Conservation (phyloP, 2,113 vertebrate genomes). For the Dunckerocampus dactyliophorus region DNA sequence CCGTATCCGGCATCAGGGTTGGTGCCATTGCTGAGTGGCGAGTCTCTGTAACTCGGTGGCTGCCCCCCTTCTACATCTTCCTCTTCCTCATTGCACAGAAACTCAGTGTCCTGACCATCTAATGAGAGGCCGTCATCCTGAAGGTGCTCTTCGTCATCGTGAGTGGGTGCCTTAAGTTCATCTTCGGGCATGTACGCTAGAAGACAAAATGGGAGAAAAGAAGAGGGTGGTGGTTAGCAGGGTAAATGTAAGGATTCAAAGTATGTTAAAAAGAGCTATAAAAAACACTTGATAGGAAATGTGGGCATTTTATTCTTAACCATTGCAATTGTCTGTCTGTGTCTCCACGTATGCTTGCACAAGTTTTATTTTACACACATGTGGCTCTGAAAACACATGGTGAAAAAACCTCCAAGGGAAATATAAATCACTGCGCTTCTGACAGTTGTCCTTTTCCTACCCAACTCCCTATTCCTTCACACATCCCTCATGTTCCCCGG, state of each 20-base stretch:
- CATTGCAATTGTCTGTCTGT: constrained; percentile 28
- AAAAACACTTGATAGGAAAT: constrained; percentile 54
- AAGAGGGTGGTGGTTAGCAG: constrained; percentile 54
- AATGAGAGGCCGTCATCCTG: constrained; percentile 88
- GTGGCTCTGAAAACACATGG: constrained; percentile 62
- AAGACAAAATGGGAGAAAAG: constrained; percentile 13
- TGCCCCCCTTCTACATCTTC: constrained; percentile 81
- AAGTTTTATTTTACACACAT: constrained; percentile 61
- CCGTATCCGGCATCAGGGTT: constrained; percentile 94
- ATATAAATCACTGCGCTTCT: constrained; percentile 67
- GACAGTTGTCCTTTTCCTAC: constrained; percentile 71
- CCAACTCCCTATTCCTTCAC: constrained; percentile 64
- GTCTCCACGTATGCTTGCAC: constrained; percentile 47
- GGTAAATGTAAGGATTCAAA: constrained; percentile 66
- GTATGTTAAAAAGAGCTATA: constrained; percentile 58
- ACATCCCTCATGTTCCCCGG: constrained; percentile 65
- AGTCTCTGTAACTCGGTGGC: constrained; percentile 91
- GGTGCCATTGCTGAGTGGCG: constrained; percentile 92
- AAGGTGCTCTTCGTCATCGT: constrained; percentile 81
- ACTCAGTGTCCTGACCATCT: constrained; percentile 89
- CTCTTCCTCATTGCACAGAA: constrained; percentile 85
- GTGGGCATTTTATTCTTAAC: constrained; percentile 56
- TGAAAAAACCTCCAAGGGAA: constrained; percentile 68
- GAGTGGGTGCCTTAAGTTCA: constrained; percentile 88
- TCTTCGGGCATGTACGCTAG: constrained; percentile 96